phyloP scores from a whole-genome alignment of 2,888 invertebrate genomes.

The Rosalia funebris region DNA sequence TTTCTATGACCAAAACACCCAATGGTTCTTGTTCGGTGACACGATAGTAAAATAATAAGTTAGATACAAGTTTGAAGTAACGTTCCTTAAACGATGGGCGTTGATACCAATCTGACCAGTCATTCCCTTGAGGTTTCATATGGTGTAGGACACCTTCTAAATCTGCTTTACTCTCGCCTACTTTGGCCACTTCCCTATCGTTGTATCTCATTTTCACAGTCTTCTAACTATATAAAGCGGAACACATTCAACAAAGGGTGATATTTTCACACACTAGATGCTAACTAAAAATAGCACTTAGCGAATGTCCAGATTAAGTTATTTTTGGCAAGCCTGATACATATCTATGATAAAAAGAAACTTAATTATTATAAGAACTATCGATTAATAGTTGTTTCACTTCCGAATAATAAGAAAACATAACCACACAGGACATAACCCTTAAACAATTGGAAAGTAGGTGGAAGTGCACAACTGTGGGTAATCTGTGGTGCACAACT shows the following conservation, averaged over 20 bases:
- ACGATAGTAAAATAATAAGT: slow-evolving; percentile 81
- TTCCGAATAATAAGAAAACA: no score
- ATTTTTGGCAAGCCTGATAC: slow-evolving; percentile 7
- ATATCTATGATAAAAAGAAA: no score
- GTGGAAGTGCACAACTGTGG: no score
- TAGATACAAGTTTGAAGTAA: slow-evolving; percentile 79
- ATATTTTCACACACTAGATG: neutral
- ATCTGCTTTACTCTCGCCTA: slow-evolving; percentile 70
- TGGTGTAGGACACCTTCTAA: slow-evolving; percentile 80
- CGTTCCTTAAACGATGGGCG: slow-evolving; percentile 73
- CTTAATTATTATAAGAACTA: no score
- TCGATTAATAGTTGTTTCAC: no score
- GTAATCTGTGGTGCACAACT: no score
- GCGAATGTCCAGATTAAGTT: slow-evolving; percentile 7
- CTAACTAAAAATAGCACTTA: slow-evolving; percentile 13
- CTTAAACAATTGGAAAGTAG: no score
- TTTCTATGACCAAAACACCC: slow-evolving; percentile 80
- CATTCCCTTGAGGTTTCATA: slow-evolving; percentile 71
- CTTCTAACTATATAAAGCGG: neutral
- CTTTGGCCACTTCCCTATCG: slow-evolving; percentile 73
- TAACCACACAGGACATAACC: no score
- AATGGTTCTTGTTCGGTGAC: slow-evolving; percentile 74
- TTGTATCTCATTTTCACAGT: slow-evolving; percentile 74
- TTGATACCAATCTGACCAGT: slow-evolving; percentile 64
- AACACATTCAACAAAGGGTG: neutral